Conservation (phyloP, 2,113 vertebrate species). For the Pao palembangensis region DNA sequence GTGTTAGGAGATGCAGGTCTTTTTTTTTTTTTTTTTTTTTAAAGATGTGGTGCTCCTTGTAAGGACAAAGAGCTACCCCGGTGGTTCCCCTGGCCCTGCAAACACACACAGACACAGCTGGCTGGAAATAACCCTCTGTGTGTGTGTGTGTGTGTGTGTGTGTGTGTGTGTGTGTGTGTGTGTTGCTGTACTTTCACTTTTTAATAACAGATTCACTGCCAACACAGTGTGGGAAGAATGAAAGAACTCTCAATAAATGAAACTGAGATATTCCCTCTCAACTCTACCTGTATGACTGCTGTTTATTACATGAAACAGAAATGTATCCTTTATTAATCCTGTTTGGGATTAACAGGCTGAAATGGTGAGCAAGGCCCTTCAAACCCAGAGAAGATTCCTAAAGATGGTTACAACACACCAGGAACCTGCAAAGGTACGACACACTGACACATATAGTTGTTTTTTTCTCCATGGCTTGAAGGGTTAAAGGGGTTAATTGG, state of each 20-base stretch:
- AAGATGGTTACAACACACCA: conserved; percentile 85
- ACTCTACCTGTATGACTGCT: conserved; percentile 9
- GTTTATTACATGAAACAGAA: conserved; percentile 8
- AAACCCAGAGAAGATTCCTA: conserved; percentile 85
- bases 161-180: conserved; percentile 9
- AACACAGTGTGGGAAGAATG: not conserved
- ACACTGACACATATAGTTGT: not conserved
- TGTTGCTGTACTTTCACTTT: conserved; percentile 13
- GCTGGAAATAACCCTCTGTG: too few relatives aligned
- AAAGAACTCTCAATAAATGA: not conserved
- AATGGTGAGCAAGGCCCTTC: conserved; percentile 88
- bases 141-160: too few relatives aligned
- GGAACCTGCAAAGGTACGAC: conserved; percentile 82
- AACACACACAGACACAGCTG: conserved; percentile 50
- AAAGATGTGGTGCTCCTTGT: conserved; percentile 61
- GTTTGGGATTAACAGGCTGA: conserved; percentile 80
- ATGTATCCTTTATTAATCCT: not conserved
- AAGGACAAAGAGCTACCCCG: conserved; percentile 61
- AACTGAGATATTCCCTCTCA: not conserved
- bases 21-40: conserved; percentile 48
- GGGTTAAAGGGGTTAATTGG: not conserved
- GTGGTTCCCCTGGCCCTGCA: conserved; percentile 58
- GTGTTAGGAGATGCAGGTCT: conserved; percentile 31
- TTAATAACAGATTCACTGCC: conserved; percentile 23
- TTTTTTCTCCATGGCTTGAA: not conserved